phyloP scores from a whole-genome alignment of 2,888 invertebrate genomes.

The Drosophila melanosoma region DNA sequence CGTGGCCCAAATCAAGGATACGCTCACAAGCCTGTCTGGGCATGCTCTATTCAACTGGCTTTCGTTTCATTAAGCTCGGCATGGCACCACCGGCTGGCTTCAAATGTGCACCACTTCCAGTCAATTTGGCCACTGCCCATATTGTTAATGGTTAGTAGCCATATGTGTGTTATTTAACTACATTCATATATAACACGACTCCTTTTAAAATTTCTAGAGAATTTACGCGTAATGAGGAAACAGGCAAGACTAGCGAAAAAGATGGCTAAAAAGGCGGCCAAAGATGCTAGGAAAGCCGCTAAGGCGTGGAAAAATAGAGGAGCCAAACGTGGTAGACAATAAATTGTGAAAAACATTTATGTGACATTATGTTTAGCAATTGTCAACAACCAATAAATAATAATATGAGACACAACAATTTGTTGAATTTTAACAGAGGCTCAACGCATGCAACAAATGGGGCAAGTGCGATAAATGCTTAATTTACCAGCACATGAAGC shows the following conservation, averaged over 20 bases:
- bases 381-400: not conserved
- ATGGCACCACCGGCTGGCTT: slow-evolving; percentile 71
- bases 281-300: slow-evolving; percentile 14
- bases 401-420: not conserved
- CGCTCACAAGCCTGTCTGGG: slow-evolving; percentile 76
- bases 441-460: not conserved
- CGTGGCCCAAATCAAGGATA: slow-evolving; percentile 62
- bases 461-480: not conserved
- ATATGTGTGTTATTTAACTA: not conserved
- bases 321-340: slow-evolving; percentile 10
- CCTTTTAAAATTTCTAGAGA: slow-evolving; percentile 21
- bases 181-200: not conserved
- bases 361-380: not conserved
- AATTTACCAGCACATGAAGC: slow-evolving; percentile 11
- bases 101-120: slow-evolving; percentile 73
- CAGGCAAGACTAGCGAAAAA: slow-evolving; percentile 13
- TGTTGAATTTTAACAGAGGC: not conserved
- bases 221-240: slow-evolving; percentile 28
- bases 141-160: slow-evolving; percentile 41
- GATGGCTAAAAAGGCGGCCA: slow-evolving; percentile 19
- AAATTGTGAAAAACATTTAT: not conserved
- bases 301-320: slow-evolving; percentile 24
- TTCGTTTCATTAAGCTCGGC: slow-evolving; percentile 70
- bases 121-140: slow-evolving; percentile 62
- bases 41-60: slow-evolving; percentile 70